Evolutionary conservation across 2,797 vertebrate species (phyloP).

Genomic region (Mus caroli): DNA sequence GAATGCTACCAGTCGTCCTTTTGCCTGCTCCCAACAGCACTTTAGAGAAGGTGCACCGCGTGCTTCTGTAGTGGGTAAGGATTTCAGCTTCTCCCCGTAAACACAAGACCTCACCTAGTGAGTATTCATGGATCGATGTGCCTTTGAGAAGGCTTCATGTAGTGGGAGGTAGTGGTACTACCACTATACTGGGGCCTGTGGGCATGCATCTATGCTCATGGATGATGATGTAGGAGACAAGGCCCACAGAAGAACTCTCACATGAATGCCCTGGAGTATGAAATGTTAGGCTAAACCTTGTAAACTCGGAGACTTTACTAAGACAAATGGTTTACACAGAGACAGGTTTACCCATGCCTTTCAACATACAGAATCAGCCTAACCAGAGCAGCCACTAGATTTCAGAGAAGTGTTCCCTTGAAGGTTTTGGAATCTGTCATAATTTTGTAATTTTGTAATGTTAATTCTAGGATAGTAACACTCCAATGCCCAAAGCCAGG

Average conservation of each 20-base stretch:
- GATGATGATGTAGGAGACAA: not conserved
- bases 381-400: not conserved
- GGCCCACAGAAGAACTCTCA: not conserved
- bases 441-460: slow-evolving; percentile 51
- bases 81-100: not conserved
- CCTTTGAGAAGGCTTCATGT: not conserved
- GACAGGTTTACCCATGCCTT: not conserved
- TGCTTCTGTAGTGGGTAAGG: not conserved
- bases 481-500: slow-evolving; percentile 11
- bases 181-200: not conserved
- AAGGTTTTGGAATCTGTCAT: slow-evolving; percentile 41
- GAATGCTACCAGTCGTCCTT: not conserved
- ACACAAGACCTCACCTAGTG: not conserved
- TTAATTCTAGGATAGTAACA: slow-evolving; percentile 26
- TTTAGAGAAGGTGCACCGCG: not conserved
- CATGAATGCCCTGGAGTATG: not conserved
- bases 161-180: not conserved
- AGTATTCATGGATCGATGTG: not conserved
- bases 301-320: slow-evolving; percentile 17
- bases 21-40: not conserved
- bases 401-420: not conserved
- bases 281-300: not conserved
- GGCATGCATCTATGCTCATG: not conserved
- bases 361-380: slow-evolving; percentile 12
- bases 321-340: slow-evolving; percentile 33